phyloP scores from a whole-genome alignment of 2,113 vertebrate genomes.

The Seriola quinqueradiata region DNA sequence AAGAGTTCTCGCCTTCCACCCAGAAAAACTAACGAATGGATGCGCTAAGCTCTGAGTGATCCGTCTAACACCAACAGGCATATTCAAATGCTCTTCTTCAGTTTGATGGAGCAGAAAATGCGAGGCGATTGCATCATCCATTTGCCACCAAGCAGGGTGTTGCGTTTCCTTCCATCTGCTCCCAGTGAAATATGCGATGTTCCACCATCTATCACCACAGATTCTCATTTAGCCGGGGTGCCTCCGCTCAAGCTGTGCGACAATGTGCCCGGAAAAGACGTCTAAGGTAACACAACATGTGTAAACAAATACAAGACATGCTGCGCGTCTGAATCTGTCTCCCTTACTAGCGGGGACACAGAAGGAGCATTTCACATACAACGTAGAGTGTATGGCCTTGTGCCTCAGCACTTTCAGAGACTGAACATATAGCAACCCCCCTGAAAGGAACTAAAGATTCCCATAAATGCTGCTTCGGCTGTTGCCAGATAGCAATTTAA shows the following conservation, averaged over 20 bases:
- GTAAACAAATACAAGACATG: conserved; percentile 35
- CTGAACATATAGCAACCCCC: too few species aligned
- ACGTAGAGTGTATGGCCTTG: background rate
- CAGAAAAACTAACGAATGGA: conserved; percentile 20
- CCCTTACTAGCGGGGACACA: background rate
- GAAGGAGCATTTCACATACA: background rate
- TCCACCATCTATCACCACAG: conserved; percentile 56
- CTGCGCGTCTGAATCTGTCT: background rate
- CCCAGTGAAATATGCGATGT: conserved; percentile 52
- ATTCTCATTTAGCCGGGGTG: conserved; percentile 30
- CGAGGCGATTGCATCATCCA: conserved; percentile 59
- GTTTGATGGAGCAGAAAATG: conserved; percentile 68
- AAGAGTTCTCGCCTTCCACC: background rate
- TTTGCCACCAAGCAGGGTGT: conserved; percentile 63
- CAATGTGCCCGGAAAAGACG: conserved; percentile 29
- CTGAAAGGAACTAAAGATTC: background rate
- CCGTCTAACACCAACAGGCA: conserved; percentile 46
- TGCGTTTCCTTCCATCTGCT: conserved; percentile 69
- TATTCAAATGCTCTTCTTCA: conserved; percentile 51
- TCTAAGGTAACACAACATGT: conserved; percentile 34
- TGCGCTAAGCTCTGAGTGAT: conserved; percentile 34
- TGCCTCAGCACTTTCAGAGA: background rate
- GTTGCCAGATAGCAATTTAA: background rate
- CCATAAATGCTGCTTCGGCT: background rate
- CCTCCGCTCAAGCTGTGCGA: conserved; percentile 55